A percentile compares a stretch with the other conserved stretches of the same genome.
Evolutionary conservation across 2,797 vertebrate species (phyloP).

Genomic region (Sebastes kiyomatsui): DNA sequence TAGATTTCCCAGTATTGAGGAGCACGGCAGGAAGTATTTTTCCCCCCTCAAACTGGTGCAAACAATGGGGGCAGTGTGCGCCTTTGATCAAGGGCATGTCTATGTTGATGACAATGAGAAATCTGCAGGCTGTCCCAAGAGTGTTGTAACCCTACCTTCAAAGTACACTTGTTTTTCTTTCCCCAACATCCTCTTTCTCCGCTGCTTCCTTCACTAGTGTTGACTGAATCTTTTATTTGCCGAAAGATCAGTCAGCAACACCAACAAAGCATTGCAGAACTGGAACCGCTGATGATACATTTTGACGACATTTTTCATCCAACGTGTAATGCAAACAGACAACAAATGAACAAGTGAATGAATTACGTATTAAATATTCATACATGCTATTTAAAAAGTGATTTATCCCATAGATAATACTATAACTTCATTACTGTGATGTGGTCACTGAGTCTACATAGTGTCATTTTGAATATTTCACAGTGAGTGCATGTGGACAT

Average conservation of each 20-base stretch:
- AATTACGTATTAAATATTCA: neutral
- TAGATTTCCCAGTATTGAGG: constrained; percentile 42
- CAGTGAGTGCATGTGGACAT: neutral
- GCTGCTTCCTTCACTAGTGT: constrained; percentile 33
- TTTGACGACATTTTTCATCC: neutral
- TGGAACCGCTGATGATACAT: constrained; percentile 25
- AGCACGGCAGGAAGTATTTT: constrained; percentile 35
- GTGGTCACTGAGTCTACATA: neutral
- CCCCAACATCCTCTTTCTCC: constrained; percentile 37
- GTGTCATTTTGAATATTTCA: constrained; percentile 35
- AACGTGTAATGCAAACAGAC: neutral
- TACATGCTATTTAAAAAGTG: neutral
- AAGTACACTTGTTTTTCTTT: constrained; percentile 55
- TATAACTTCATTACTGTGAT: neutral
- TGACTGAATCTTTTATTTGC: constrained; percentile 43
- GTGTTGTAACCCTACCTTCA: constrained; percentile 68
- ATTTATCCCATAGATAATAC: neutral
- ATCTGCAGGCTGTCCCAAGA: constrained; percentile 63
- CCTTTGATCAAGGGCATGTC: constrained; percentile 73
- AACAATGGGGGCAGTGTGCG: constrained; percentile 59
- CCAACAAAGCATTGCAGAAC: constrained; percentile 19
- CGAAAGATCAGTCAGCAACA: constrained; percentile 23
- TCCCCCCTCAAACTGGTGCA: constrained; percentile 36
- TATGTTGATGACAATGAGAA: constrained; percentile 73
- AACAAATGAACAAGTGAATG: neutral